These are phyloP conservation scores for Lethrus apterus DNA, from an alignment of 1,140 invertebrate species.

Conservation along the genomic window DNA sequence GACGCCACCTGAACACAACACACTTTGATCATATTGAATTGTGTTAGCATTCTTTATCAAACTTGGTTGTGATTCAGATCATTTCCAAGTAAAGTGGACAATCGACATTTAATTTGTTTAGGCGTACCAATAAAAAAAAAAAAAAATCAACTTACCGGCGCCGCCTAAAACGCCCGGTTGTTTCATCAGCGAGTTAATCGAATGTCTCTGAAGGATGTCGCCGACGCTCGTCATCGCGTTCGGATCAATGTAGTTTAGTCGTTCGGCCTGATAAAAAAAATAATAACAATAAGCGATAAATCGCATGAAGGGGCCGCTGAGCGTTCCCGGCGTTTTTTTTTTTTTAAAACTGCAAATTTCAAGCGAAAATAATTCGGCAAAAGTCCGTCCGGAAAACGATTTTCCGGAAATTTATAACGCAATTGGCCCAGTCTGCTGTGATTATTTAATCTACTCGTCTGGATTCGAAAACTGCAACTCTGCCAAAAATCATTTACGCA, in stretches of 20 bases:
- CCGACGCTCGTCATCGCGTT: constrained; percentile 16
- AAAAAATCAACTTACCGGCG: constrained; percentile 10
- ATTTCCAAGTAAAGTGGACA: no score
- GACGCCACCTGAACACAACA: no score
- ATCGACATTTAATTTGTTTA: no score
- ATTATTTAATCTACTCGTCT: not conserved
- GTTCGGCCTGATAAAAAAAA: not conserved
- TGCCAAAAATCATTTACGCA: no score
- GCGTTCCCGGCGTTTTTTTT: no score
- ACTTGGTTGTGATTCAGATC: no score
- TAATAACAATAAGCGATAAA: not conserved
- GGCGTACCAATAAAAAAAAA: no score
- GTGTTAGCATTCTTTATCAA: no score
- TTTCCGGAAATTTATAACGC: constrained; percentile 8
- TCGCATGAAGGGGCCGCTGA: no score
- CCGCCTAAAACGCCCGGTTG: constrained; percentile 29
- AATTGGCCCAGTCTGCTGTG: constrained; percentile 9
- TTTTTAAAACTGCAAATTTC: not conserved
- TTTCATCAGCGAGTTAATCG: constrained; percentile 46
- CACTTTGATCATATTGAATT: no score
- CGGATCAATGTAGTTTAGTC: not conserved
- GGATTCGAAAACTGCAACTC: constrained; percentile 8
- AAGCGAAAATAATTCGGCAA: not conserved
- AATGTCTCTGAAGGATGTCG: constrained; percentile 45
- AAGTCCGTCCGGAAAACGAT: not conserved